These are phyloP conservation scores for Hydrotaea cyrtoneurina DNA, from an alignment of 2,888 invertebrate genomes.

Conservation along the genomic window DNA sequence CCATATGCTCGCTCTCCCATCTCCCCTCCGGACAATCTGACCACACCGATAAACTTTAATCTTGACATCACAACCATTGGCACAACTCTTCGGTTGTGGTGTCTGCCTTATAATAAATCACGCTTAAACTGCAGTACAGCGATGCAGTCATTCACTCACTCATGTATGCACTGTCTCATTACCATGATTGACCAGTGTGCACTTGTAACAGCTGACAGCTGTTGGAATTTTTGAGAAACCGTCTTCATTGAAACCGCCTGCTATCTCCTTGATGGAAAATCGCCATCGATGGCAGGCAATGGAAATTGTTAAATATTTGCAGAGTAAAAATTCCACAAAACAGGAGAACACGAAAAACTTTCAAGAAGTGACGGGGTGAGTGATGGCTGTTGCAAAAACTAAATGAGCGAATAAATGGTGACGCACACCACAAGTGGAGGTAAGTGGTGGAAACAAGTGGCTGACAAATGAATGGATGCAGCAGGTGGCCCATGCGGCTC, in stretches of 20 bases:
- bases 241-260: constrained; percentile 26
- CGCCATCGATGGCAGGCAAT: constrained; percentile 30
- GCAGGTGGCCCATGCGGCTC: constrained; percentile 65
- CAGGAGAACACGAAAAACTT: constrained; percentile 26
- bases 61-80: neutral
- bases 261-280: neutral
- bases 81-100: neutral
- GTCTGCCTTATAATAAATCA: neutral
- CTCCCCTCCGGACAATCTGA: no score
- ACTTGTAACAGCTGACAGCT: constrained; percentile 68
- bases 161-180: constrained; percentile 12
- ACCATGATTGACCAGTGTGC: constrained; percentile 56
- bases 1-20: no score
- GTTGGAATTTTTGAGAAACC: constrained; percentile 55
- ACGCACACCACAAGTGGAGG: constrained; percentile 58
- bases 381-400: constrained; percentile 40
- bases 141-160: neutral
- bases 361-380: constrained; percentile 40
- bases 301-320: constrained; percentile 40
- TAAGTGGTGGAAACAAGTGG: constrained; percentile 57
- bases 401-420: constrained; percentile 52
- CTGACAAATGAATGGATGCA: constrained; percentile 63
- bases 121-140: neutral
- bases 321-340: constrained; percentile 33
- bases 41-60: constrained; percentile 6